Conservation (phyloP, 2,888 invertebrate species). For the Chaitophorus viminalis region DNA sequence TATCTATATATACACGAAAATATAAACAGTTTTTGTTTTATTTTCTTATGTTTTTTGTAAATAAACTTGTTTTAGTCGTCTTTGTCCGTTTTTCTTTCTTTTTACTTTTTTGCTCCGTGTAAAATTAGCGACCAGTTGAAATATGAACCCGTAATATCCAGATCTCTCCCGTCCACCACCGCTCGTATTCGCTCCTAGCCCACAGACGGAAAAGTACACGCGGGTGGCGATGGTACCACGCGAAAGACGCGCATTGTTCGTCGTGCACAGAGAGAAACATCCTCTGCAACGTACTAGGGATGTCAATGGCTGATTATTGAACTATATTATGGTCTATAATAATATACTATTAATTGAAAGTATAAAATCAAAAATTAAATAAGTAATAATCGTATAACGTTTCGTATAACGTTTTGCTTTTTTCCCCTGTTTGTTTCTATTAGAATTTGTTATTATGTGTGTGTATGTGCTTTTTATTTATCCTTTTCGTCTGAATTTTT, state of each 20-base stretch:
- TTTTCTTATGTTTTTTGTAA: conserved; percentile 39
- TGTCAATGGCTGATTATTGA: conserved; percentile 4
- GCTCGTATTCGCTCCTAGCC: conserved; percentile 33
- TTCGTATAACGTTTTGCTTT: too few relatives aligned
- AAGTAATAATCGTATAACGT: too few relatives aligned
- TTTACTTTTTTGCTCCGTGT: conserved; percentile 44
- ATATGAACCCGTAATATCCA: conserved; percentile 60
- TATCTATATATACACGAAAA: neutral
- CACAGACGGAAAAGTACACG: conserved; percentile 37
- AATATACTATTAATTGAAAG: too few relatives aligned
- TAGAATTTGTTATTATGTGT: too few relatives aligned
- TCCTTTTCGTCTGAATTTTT: neutral
- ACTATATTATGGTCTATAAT: neutral
- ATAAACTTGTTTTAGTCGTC: conserved; percentile 61
- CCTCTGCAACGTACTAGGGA: neutral
- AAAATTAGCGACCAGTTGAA: conserved; percentile 62
- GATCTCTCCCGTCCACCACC: conserved; percentile 43
- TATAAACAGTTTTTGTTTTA: conserved; percentile 28
- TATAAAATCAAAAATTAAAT: too few relatives aligned
- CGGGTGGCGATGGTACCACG: neutral
- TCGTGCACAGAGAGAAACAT: conserved; percentile 29
- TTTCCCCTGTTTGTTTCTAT: too few relatives aligned
- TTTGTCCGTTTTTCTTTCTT: conserved; percentile 57
- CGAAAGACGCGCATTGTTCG: conserved; percentile 53
- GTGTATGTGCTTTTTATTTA: neutral